Base-by-base conservation (phyloP, 2,113 vertebrate genomes). In the Oryzias celebensis region DNA sequence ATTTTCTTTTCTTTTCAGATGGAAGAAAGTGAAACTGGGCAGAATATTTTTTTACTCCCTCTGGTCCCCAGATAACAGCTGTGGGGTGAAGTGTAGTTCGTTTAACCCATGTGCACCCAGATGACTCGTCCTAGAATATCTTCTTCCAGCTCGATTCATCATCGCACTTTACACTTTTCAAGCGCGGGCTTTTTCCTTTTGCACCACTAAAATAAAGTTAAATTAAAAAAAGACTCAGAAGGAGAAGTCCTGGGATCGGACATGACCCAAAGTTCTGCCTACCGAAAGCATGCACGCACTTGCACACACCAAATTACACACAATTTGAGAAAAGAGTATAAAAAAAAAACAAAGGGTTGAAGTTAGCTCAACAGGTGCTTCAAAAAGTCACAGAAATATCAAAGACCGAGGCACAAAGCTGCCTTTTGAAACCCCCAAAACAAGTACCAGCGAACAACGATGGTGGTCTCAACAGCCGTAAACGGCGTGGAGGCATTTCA, bases 381-480 rank as follows among this genome's bases (percentile, higher is more conserved):
- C 43, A 72, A 85, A 48, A 85, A 87, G 63, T 86, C 83, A 82
- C 73, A 50, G 71, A 68, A 78, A 82, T 87, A 83, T 84, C 61
- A 85, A 87, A 87, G 68, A 83, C 58, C 5, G 70, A 81, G 84
- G 85, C 84, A 83, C 74, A 80, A 85, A 88, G 68, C 80, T 85
- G 88, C 87, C 85, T 79, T 64, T 78, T 78, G 23, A 71, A 74
- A 84, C 73, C 62, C 56, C 53, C 71, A 58, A 36, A 52, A 79
- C 71, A 51, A 78, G 75, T 77, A 88, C 78, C 77, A 59, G 65
- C 72, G 55, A 71, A 58, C 62, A 1, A 24, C 7, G 52, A 43
- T 2, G 77, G 63, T 24, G 66, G 65, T 49, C 48, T 79, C 79
- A 72, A 81, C 75, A 48, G 61, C 64, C 57, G 59, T 49, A 73